phyloP scores from a whole-genome alignment of 2,888 invertebrate species.

The Parascotia fuliginaria region DNA sequence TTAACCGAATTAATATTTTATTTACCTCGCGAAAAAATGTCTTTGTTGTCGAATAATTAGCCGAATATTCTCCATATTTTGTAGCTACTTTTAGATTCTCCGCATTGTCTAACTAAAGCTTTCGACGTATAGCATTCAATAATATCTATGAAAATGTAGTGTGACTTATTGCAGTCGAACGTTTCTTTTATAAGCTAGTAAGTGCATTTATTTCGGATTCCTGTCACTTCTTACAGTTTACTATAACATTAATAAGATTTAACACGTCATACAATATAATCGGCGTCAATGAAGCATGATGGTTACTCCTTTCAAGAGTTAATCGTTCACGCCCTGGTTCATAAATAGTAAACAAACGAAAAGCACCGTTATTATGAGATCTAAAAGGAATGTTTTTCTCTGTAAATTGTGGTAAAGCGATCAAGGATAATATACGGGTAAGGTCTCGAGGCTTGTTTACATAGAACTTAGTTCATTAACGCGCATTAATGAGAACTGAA shows the following conservation, averaged over 20 bases:
- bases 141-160: background rate
- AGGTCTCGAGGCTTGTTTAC: conserved; percentile 77
- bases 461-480: conserved; percentile 81
- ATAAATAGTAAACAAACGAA: conserved; percentile 43
- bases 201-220: conserved; percentile 34
- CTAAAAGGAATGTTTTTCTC: conserved; percentile 64
- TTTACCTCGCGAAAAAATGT: too few species aligned
- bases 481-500: conserved; percentile 75
- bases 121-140: background rate
- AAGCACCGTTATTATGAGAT: conserved; percentile 45
- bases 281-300: conserved; percentile 63
- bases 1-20: too few species aligned
- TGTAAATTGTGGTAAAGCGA: conserved; percentile 55
- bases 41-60: too few species aligned
- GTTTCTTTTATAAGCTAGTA: conserved; percentile 26
- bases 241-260: conserved; percentile 66
- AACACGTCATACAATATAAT: conserved; percentile 69
- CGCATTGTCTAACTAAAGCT: background rate
- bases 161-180: background rate
- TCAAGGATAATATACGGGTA: conserved; percentile 71
- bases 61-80: too few species aligned
- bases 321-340: conserved; percentile 63
- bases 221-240: conserved; percentile 46
- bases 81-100: background rate
- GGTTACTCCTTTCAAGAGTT: conserved; percentile 65